These are phyloP conservation scores for Ellobius talpinus DNA, from an alignment of 2,113 vertebrate genomes.

Conservation along the genomic window DNA sequence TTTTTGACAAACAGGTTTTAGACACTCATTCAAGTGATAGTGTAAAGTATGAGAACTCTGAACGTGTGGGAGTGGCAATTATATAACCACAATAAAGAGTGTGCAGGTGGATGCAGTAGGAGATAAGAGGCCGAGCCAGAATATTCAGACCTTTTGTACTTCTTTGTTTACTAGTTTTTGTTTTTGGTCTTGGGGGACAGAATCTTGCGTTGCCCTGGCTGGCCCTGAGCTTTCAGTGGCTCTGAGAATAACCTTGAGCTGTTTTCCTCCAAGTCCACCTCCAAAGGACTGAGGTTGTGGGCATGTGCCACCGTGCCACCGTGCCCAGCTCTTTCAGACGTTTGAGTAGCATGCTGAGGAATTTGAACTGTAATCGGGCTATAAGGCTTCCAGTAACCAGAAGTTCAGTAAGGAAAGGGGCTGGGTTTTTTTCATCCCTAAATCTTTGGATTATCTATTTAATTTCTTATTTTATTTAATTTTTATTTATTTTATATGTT, in stretches of 20 bases:
- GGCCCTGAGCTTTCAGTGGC: background rate
- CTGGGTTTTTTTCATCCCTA: conserved; percentile 43
- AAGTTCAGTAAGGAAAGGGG: conserved; percentile 17
- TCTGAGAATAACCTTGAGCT: background rate
- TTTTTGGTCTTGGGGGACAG: background rate
- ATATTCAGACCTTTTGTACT: background rate
- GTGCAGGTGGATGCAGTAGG: background rate
- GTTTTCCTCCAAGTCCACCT: background rate
- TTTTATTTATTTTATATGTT: background rate
- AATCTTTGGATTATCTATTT: background rate
- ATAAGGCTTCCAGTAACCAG: background rate
- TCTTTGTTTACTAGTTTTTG: background rate
- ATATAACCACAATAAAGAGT: background rate
- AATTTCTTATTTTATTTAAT: background rate
- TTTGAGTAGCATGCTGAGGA: conserved; percentile 36
- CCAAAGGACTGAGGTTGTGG: background rate
- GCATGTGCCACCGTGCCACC: background rate
- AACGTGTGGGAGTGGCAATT: conserved; percentile 19
- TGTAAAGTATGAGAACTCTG: conserved; percentile 30
- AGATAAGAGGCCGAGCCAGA: background rate
- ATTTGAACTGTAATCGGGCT: conserved; percentile 44
- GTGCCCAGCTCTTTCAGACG: background rate
- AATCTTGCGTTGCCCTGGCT: no score
- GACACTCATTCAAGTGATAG: background rate
- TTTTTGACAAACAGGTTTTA: conserved; percentile 13